Conservation (phyloP, 2,113 vertebrate species). For the Amazona guildingii region DNA sequence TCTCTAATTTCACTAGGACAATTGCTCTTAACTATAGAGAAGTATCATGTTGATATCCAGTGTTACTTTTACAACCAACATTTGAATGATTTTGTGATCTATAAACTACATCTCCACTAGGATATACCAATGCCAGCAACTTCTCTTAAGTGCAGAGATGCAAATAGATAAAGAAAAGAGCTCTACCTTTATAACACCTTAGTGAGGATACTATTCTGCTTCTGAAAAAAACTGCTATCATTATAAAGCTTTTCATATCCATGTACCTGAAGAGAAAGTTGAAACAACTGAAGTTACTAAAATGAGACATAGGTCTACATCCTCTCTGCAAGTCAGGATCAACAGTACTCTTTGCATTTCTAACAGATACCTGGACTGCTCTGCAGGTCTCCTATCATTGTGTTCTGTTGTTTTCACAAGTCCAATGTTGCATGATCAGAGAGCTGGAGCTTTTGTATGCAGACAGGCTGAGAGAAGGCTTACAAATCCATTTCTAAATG, state of each 20-base stretch:
- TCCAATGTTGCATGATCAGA: not conserved
- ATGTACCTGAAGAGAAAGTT: not conserved
- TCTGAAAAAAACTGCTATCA: not conserved
- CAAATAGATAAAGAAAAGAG: not conserved
- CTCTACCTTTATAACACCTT: not conserved
- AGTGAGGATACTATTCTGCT: not conserved
- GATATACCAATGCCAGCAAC: not conserved
- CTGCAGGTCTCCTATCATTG: not conserved
- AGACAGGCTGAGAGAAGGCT: not conserved
- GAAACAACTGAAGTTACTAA: not conserved
- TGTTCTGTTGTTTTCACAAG: not conserved
- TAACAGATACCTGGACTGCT: not conserved
- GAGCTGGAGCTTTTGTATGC: not conserved
- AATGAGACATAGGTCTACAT: not conserved
- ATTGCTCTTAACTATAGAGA: not conserved
- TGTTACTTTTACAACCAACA: not conserved
- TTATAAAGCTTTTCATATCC: not conserved
- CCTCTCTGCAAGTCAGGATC: not conserved
- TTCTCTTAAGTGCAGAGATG: not conserved
- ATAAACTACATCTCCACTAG: not conserved
- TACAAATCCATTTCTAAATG: not conserved
- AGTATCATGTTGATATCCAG: not conserved
- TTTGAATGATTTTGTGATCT: not conserved
- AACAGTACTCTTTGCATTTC: not conserved
- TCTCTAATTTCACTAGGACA: not conserved